Evolutionary conservation across 2,888 invertebrate genomes (phyloP).

Genomic region (Drosophila longiperda): DNA sequence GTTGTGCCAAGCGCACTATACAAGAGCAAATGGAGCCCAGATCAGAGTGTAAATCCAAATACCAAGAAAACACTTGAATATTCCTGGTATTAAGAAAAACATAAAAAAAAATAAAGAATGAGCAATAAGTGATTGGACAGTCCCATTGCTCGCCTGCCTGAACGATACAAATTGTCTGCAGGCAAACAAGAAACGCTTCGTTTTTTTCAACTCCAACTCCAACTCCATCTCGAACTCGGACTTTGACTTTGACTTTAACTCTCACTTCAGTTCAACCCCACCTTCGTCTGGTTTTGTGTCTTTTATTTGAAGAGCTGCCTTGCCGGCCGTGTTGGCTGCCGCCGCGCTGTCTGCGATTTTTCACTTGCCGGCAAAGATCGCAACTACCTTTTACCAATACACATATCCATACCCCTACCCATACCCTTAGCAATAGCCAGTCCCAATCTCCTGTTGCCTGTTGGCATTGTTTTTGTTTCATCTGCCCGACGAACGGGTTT

Average conservation of each 20-base stretch:
- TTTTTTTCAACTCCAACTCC: conserved; percentile 8
- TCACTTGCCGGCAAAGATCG: conserved; percentile 57
- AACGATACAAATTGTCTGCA: conserved; percentile 77
- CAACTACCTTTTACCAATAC: conserved; percentile 17
- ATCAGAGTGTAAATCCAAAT: conserved; percentile 77
- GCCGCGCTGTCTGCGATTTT: conserved; percentile 75
- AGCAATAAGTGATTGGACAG: conserved; percentile 43
- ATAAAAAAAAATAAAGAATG: neutral
- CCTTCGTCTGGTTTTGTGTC: conserved; percentile 1
- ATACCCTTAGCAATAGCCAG: conserved; percentile 28
- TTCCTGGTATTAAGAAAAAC: conserved; percentile 78
- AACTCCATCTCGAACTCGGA: conserved; percentile 15
- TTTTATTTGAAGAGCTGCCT: conserved; percentile 33
- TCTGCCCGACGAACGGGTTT: conserved; percentile 78
- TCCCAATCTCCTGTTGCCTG: conserved; percentile 33
- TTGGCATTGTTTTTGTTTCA: conserved; percentile 71
- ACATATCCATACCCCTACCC: conserved; percentile 3
- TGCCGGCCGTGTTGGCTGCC: conserved; percentile 43
- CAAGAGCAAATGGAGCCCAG: conserved; percentile 6
- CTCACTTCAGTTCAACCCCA: neutral
- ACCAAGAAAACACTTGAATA: conserved; percentile 84
- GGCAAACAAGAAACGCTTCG: conserved; percentile 5
- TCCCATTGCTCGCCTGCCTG: conserved; percentile 20
- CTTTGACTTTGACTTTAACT: conserved; percentile 45
- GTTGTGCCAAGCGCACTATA: neutral